Evolutionary conservation across 2,113 vertebrate genomes (phyloP).

Genomic region (Eonycteris spelaea): DNA sequence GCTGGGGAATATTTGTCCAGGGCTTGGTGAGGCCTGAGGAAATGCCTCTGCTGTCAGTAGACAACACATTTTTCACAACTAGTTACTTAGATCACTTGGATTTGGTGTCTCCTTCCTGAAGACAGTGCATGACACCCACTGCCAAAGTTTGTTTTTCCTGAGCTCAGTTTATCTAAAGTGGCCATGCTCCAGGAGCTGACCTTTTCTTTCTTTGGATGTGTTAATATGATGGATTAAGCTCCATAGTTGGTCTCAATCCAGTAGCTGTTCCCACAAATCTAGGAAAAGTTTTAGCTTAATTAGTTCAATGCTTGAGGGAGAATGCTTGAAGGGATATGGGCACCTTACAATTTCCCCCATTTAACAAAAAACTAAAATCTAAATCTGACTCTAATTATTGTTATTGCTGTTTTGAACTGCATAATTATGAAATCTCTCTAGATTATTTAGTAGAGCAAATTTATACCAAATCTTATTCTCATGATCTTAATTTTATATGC

Average conservation of each 20-base stretch:
- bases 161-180: constrained; percentile 55
- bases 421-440: neutral
- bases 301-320: neutral
- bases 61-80: neutral
- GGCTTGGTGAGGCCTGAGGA: neutral
- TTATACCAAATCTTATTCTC: neutral
- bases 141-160: constrained; percentile 60
- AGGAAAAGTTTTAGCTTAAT: constrained; percentile 11
- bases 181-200: constrained; percentile 19
- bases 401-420: neutral
- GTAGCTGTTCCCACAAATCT: neutral
- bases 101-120: constrained; percentile 3
- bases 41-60: neutral
- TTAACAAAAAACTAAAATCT: neutral
- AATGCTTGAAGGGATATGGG: neutral
- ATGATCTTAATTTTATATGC: neutral
- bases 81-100: neutral
- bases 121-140: neutral
- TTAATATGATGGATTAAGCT: constrained; percentile 48
- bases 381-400: neutral
- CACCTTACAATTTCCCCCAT: neutral
- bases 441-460: neutral
- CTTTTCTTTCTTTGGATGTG: constrained; percentile 56
- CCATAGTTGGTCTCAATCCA: neutral
- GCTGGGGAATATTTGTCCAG: neutral